Evolutionary conservation across 2,113 vertebrate species (phyloP), one percentile per base, ranked within the genome.

Genomic region (Castor canadensis): DNA sequence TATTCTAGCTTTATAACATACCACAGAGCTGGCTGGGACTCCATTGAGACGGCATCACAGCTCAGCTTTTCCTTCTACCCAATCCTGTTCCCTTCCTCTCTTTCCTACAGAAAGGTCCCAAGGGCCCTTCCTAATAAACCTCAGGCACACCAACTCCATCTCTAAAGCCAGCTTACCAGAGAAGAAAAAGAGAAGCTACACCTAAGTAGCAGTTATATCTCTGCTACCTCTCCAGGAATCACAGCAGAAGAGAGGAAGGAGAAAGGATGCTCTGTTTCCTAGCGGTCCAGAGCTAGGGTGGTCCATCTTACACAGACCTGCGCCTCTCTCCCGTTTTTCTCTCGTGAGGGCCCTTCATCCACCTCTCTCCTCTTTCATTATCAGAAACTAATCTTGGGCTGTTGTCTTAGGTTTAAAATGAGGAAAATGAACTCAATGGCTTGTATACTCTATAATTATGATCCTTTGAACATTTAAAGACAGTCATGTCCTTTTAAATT

Each of bases 381-480:
- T 62, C 66, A 54, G 73, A 85, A 81, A 32, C 35, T 43, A 67
- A 83, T 60, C 64, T 82, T 5, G 28, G 20, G 43, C 92, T 87
- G 75, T 85, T 76, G 93, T 89, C 66, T 43, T 85, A 22, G 24
- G 93, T 80, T 92, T 60, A 90, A 91, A 75, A 66, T 67, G 54
- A 85, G 49, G 19, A 35, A 92, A 92, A 85, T 16, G 54, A 43
- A 85, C 84, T 76, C 60, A 9, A 17, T 93, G 54, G n/a, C 80
- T 86, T 84, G 49, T 58, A 77, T 94, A 81, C 43, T 52, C 88
- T 69, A 7, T 58, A 95, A 88, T 96, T 85, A 95, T 15, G 71
- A 90, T 92, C 64, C 77, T 84, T 72, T 32, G 67, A 77, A 92
- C 95, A 91, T 95, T 96, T 92, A 90, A 92, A 95, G 93, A 81